Evolutionary conservation across 1,140 invertebrate species (phyloP).

Genomic region (Melipona quadrifasciata): DNA sequence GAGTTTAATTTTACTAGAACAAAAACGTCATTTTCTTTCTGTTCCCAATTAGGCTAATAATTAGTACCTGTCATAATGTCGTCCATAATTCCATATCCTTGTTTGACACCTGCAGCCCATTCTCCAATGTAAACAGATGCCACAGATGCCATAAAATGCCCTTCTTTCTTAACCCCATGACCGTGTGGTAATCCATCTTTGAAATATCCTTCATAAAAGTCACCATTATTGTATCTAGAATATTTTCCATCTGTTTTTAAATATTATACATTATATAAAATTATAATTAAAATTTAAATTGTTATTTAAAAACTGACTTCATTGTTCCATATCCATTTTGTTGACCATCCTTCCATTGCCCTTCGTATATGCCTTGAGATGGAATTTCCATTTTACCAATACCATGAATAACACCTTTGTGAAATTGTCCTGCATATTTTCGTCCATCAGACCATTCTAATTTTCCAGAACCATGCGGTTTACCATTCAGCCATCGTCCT

Average conservation of each 20-base stretch:
- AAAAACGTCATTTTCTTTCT: neutral
- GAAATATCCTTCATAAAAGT: constrained; percentile 92
- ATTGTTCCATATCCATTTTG: constrained; percentile 91
- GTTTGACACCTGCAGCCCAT: constrained; percentile 88
- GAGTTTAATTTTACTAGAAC: constrained; percentile 6
- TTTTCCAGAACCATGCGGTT: constrained; percentile 91
- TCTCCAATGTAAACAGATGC: constrained; percentile 93
- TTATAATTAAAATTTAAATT: constrained; percentile 12
- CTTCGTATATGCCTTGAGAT: constrained; percentile 87
- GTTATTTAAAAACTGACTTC: constrained; percentile 81
- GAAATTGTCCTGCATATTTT: constrained; percentile 90
- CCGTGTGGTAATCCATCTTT: constrained; percentile 92
- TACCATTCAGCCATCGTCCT: constrained; percentile 90
- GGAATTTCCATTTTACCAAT: constrained; percentile 87
- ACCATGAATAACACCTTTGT: constrained; percentile 89
- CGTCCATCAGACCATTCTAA: constrained; percentile 91
- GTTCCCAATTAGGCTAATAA: neutral
- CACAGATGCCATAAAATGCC: constrained; percentile 87
- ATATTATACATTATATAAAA: neutral
- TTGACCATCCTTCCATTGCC: constrained; percentile 91
- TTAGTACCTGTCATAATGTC: constrained; percentile 87
- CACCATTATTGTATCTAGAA: constrained; percentile 85
- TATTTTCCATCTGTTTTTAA: constrained; percentile 32
- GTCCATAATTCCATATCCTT: constrained; percentile 94
- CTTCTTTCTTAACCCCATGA: constrained; percentile 91